These are phyloP conservation scores for Melanerpes aurifrons DNA, from an alignment of 2,113 vertebrate genomes.

Conservation along the genomic window DNA sequence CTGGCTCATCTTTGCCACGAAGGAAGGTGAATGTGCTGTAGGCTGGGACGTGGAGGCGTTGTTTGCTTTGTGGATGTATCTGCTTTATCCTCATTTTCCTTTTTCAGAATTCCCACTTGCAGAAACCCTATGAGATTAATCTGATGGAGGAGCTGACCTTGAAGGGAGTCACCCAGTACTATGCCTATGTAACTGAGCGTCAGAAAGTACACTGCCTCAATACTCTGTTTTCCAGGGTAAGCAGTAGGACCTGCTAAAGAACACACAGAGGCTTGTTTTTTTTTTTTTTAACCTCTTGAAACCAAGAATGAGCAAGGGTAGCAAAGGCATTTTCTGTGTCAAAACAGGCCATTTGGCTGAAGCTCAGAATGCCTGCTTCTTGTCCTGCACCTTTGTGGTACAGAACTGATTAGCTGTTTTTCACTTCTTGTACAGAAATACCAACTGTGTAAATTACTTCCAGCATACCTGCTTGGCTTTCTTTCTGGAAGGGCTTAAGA, in stretches of 20 bases:
- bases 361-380: not conserved
- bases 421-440: not conserved
- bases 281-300: not conserved
- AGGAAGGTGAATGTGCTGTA: not conserved
- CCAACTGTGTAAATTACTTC: not conserved
- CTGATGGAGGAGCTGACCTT: constrained; percentile 99
- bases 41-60: fast-evolving
- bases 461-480: not conserved
- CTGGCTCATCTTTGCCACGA: not conserved
- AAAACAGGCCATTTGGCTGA: not conserved
- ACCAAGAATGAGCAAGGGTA: not conserved
- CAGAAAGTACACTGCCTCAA: constrained; percentile 99
- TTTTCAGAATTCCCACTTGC: constrained; percentile 91
- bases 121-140: constrained; percentile 99
- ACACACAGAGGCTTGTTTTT: not conserved
- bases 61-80: not conserved
- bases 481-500: not conserved
- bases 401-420: not conserved
- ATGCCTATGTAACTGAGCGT: constrained; percentile 97
- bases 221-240: constrained; percentile 97
- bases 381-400: not conserved
- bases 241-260: not conserved
- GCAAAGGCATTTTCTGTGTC: not conserved
- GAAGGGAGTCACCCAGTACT: constrained; percentile 99
- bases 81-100: not conserved